Conservation (phyloP, 2,113 vertebrate genomes). For the Hypocryptadius cinnamomeus region DNA sequence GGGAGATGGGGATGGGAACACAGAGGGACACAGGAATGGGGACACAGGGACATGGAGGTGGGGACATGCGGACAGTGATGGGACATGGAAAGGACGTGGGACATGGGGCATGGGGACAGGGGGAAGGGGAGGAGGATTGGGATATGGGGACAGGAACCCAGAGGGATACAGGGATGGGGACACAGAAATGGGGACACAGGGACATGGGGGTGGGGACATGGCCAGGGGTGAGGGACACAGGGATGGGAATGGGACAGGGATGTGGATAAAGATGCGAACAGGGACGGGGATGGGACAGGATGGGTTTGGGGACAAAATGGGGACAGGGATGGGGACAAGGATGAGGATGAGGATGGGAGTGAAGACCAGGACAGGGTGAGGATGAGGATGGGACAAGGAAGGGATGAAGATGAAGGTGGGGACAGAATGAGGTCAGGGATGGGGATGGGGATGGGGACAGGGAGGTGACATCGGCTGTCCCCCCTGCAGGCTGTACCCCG, state of each 20-base stretch:
- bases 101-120: too few relatives aligned
- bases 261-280: not conserved
- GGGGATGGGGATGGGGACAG: not conserved
- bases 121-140: too few relatives aligned
- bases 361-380: not conserved
- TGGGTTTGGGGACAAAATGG: not conserved
- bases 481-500: not conserved
- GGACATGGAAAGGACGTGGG: not conserved
- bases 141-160: not conserved
- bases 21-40: too few relatives aligned
- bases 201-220: not conserved
- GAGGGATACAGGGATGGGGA: too few relatives aligned
- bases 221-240: not conserved
- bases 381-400: not conserved
- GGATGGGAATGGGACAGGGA: not conserved
- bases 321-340: not conserved
- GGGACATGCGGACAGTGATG: not conserved
- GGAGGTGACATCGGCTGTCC: not conserved
- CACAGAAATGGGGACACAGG: not conserved
- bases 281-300: not conserved
- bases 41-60: too few relatives aligned
- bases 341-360: not conserved
- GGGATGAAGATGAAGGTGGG: not conserved
- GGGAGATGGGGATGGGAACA: not conserved
- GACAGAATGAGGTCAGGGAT: not conserved